These are phyloP conservation scores for Periplaneta americana DNA, from an alignment of 1,140 invertebrate species.

Conservation along the genomic window DNA sequence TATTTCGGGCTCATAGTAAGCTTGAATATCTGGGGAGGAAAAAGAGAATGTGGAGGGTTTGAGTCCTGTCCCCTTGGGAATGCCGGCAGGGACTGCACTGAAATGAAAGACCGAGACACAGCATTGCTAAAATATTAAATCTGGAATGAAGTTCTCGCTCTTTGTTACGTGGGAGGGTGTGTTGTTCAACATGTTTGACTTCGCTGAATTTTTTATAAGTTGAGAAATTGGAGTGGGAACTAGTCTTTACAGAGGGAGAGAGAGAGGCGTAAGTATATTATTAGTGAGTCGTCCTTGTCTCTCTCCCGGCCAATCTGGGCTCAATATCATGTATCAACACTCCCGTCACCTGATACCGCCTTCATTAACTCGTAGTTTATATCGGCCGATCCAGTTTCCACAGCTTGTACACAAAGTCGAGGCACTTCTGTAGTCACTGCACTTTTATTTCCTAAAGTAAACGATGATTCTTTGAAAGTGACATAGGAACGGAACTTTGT, in stretches of 20 bases:
- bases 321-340: neutral
- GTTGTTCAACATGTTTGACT: neutral
- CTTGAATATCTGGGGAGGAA: neutral
- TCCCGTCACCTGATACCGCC: neutral
- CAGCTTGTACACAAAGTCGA: too few relatives aligned
- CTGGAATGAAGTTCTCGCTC: neutral
- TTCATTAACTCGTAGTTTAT: too few relatives aligned
- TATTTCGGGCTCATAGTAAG: neutral
- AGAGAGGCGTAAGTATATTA: neutral
- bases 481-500: too few relatives aligned
- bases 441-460: too few relatives aligned
- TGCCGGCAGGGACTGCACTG: neutral
- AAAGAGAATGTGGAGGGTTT: neutral
- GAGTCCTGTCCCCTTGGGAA: neutral
- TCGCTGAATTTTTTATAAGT: conserved; percentile 5
- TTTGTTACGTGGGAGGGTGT: neutral
- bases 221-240: neutral
- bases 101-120: too few relatives aligned
- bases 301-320: neutral
- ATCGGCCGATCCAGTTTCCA: too few relatives aligned
- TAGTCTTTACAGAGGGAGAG: too few relatives aligned
- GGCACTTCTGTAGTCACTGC: too few relatives aligned
- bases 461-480: too few relatives aligned
- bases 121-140: neutral
- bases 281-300: neutral